Evolutionary conservation across 2,888 invertebrate species (phyloP), one percentile per base, ranked within the genome.

Genomic region (Pocota personata): DNA sequence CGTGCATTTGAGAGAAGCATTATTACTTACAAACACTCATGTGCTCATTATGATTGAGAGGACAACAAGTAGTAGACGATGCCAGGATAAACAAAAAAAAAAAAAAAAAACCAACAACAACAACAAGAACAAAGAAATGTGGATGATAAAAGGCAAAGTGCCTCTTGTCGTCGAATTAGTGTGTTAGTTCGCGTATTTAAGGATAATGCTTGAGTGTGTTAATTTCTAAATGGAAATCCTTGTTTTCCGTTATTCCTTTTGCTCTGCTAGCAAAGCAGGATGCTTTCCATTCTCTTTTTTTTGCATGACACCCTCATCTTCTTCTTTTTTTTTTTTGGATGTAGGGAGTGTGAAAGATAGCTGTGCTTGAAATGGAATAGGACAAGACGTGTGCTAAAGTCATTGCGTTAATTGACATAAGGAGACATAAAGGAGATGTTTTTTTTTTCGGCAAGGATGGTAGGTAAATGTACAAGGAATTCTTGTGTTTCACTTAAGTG

Each of bases 21-120:
- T 64, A 80, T 73, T 69, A 75, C 80, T 69, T 82, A 64, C 79
- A 64, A 82, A 76, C 64, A 82, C 71, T 82, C 71, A 58, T 77
- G 71, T 71, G 40, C 64, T 73, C 82, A 71, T 82, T 82, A 82
- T 76, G 66, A 82, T 82, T 82, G 82, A 82, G 76, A 66, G 71
- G 58, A 66, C 60, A 62, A 37, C 60, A 52, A 75, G 35, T 16
- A 73, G 24, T 24, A 52, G 40, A 43, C 24, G 69, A 64, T 57
- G 30, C 50, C 50, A 69, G 19, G n/a, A 19, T 16, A 27, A 48
- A 16, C 35, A 32, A 16, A 27, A 40, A 58, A 4, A 24, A 24
- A 24, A 24, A 24, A 24, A 24, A 24, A 24, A 24, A 24, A 24
- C 24, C 24, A 37, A 55, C n/a, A 40, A 37, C 46, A 67, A n/a